These are phyloP conservation scores for Metopia argyrocephala DNA, from an alignment of 2,888 invertebrate species.

Conservation along the genomic window DNA sequence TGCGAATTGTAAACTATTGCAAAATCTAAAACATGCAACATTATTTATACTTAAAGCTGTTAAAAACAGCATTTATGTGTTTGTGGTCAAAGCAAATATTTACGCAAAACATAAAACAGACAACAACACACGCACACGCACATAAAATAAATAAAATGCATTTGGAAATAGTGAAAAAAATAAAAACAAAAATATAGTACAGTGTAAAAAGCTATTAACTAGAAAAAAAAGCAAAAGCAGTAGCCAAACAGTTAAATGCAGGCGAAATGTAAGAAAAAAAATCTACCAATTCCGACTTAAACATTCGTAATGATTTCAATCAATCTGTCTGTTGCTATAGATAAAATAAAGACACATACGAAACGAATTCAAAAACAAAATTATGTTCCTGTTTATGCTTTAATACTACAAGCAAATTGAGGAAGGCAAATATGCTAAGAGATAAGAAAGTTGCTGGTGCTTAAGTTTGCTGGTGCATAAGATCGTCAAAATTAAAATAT, in stretches of 20 bases:
- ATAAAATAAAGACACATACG: not conserved
- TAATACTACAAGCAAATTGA: not conserved
- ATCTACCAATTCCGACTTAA: not conserved
- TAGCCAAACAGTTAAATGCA: not conserved
- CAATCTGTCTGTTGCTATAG: not conserved
- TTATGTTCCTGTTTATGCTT: not conserved
- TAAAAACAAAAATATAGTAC: not conserved
- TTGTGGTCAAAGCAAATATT: not conserved
- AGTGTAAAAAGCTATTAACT: not conserved
- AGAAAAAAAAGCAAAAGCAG: not conserved
- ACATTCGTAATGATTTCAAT: not conserved
- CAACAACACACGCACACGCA: not conserved
- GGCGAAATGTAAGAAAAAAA: too few species aligned
- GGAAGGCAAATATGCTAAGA: not conserved
- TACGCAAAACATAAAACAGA: not conserved
- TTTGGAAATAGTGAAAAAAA: not conserved
- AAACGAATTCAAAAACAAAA: not conserved
- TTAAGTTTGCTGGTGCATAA: slow-evolving; percentile 10
- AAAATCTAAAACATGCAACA: slow-evolving; percentile 43
- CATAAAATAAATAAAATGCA: not conserved
- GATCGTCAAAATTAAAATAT: slow-evolving; percentile 1
- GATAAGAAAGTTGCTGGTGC: too few species aligned
- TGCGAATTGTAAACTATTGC: slow-evolving; percentile 32
- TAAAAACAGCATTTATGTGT: not conserved
- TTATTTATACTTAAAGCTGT: slow-evolving; percentile 54